Base-by-base conservation (phyloP, 1,140 invertebrate species). In the Lycorma delicatula region DNA sequence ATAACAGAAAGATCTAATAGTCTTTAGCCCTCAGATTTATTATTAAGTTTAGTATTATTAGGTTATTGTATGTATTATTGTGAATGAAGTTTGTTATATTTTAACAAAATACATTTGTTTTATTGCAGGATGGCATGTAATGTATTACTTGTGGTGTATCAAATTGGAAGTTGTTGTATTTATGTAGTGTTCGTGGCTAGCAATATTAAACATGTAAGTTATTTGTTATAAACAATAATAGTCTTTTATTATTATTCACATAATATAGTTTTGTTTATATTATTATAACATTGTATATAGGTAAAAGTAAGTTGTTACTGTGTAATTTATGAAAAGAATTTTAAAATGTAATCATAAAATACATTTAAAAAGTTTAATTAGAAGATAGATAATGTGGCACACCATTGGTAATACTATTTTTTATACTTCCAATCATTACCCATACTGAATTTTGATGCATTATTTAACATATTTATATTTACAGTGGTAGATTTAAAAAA, bases 131-230 rank as follows among this genome's bases (percentile, higher is more conserved):
- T 74, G 29, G 67, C 82, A 9, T 80, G 84, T 3, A 84, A 86
- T 65, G 69, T 76, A 1, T 87, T 89, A 65, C 76, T 93, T 20
- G 78, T 89, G 22, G 73, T 89, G 29, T 90, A 90, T 55, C 90
- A 93, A 73, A 77, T 93, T 54, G 91, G 91, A 4, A 91, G 91
- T 54, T 93, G 90, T 69, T 91, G 88, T 72, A 87, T 92, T 0
- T 93, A 93, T 72, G 81, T 91, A 20, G 82, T 93, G 0, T 93
- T 93, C 70, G 83, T 92, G 4, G 80, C 87, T 1, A 80, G 82
- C 49, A 92, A 85, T 70, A 72, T 86, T 6, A 78, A 83, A 67
- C 67, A 70, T 62, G 75, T 76, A 65, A 70, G 66, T 63, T 41
- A 16, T 54, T 11, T 47, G 22, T 12, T 22, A 20, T 16, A 16